These are phyloP conservation scores for Heptranchias perlo DNA, from an alignment of 2,113 vertebrate species.

Conservation along the genomic window DNA sequence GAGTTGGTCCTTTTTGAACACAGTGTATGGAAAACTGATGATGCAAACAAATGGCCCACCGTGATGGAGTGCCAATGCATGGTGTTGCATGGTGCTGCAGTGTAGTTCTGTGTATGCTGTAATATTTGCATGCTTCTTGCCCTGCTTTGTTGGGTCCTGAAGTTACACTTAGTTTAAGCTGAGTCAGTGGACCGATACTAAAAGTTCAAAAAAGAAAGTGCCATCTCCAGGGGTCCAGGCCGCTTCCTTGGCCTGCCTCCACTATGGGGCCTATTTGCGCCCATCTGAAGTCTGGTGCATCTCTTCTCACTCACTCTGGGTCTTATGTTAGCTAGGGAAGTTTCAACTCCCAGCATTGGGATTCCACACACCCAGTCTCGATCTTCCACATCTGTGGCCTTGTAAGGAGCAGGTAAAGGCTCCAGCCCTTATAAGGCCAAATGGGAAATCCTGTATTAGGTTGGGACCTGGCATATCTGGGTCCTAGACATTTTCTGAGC, in stretches of 20 bases:
- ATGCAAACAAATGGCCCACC: neutral
- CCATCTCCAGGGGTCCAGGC: neutral
- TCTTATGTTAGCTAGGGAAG: neutral
- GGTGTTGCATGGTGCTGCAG: neutral
- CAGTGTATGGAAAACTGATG: neutral
- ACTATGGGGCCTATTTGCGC: neutral
- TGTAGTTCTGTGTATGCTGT: neutral
- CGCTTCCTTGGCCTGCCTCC: neutral
- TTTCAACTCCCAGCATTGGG: no score
- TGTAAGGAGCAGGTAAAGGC: neutral
- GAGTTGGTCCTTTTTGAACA: neutral
- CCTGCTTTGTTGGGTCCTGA: neutral
- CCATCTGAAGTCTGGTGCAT: neutral
- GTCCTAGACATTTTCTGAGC: constrained; percentile 39
- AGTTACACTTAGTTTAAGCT: neutral
- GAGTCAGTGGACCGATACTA: neutral
- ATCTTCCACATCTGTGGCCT: constrained; percentile 36
- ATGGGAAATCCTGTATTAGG: neutral
- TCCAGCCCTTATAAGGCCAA: neutral
- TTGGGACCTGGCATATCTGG: neutral
- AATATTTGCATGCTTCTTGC: neutral
- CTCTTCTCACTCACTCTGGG: neutral
- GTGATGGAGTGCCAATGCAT: neutral
- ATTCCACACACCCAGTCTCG: neutral
- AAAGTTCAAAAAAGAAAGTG: neutral